Evolutionary conservation across 2,113 vertebrate species (phyloP), one percentile per base, ranked within the genome.

Genomic region (Probosciger aterrimus): DNA sequence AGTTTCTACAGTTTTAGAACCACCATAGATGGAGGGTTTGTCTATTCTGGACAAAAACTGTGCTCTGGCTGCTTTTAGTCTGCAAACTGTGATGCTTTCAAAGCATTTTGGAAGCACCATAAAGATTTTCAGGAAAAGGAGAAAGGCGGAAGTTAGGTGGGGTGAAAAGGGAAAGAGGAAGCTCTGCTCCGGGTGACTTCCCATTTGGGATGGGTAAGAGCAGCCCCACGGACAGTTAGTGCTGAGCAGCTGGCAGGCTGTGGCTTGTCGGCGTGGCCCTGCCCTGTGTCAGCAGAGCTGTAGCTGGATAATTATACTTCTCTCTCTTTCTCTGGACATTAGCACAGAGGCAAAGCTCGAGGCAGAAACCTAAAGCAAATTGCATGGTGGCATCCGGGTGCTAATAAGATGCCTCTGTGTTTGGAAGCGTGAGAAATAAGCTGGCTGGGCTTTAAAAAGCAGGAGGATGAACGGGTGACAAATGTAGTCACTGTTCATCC

Each of bases 241-340:
- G 76, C 41, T 3, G 15, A 90, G 92, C 76, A 8, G 65, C 82
- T 7, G 93, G 52, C 94, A 95, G 91, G 96, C 93, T 93, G 83
- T 0, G 33, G 93, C 96, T 88, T 84, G 94, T 75, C 1, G 3
- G 88, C 7, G 8, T 41, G 92, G 95, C 89, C 86, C 92, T 90
- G 82, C 85, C 79, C 71, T 93, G 91, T 89, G 91, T 91, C 96
- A 95, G 95, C 95, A 96, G 35, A 93, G 93, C 95, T 6, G 18
- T 4, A 96, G 81, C 76, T 17, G 2, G 39, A 3, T 95, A 91
- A 95, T 96, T 96, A 91, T 1, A 78, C 77, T 64, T 17, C 69
- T 79, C 55, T 35, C 55, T 37, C 68, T 59, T 43, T 88, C 92
- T 41, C 92, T 62, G 94, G 94, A 86, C 88, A 49, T 70, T 86